Base-by-base conservation (phyloP, 1,140 invertebrate genomes). In the Dysdera silvatica region DNA sequence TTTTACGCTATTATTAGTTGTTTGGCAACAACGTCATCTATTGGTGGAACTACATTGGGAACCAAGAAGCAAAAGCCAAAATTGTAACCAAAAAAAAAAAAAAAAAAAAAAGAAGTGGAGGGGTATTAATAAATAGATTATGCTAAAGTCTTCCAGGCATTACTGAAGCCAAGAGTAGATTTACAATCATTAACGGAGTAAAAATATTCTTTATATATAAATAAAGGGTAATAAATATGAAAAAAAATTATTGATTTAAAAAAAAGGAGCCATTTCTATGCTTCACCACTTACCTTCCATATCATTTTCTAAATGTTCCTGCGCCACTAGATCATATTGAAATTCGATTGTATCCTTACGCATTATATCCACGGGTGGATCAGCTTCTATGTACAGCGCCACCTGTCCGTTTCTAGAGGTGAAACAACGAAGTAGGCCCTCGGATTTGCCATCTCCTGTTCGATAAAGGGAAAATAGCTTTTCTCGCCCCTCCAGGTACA, bases 401-500 rank as follows among this genome's bases (percentile, higher is more conserved):
- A 83, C 84, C 40, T 83, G 80, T 20, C 82, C 83, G 28, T 81
- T 79, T 20, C 81, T 79, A 41, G 85, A 85, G 6, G 82, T 80
- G 74, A 89, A 88, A 71, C 85, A 86, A 59, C 55, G 53, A n/a
- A 54, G 51, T 1, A 54, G 29, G n/a, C 48, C 51, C 18, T 61
- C 58, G 10, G 48, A 33, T 18, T 40, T 65, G 74, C 76, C n/a
- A 74, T 72, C 61, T 8, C 29, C 76, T 37, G 79, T 79, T 8
- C 32, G 40, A 69, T 85, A 86, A 2, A 88, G 71, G 1, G 81
- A 80, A 29, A 82, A 76, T 52, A 88, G 73, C 6, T 81, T 81
- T 12, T 82, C 75, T n/a, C 80, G 79, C 2, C 83, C 84, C 71
- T 89, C 87, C 23, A 87, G 76, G 71, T 86, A 88, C 16, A 88